phyloP scores from a whole-genome alignment of 2,113 vertebrate species.

The Hymenochirus boettgeri region DNA sequence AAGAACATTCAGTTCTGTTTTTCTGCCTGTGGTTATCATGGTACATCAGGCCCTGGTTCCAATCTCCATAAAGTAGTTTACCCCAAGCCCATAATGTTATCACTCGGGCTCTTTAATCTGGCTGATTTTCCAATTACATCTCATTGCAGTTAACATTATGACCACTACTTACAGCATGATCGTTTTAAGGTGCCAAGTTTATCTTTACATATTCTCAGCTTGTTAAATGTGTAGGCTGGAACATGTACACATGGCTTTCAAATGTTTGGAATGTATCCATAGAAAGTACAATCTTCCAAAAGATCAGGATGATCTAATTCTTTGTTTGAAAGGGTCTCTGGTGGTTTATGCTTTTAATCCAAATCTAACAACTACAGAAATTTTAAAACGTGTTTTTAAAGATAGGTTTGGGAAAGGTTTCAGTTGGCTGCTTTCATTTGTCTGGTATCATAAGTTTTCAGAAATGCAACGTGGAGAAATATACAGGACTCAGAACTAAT shows the following conservation, averaged over 20 bases:
- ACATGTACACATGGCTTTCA: not conserved
- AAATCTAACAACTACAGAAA: conserved; percentile 3
- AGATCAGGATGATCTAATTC: not conserved
- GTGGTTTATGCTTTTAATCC: conserved; percentile 2
- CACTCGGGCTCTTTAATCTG: not conserved
- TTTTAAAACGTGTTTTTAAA: not conserved
- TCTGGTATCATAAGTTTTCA: not conserved
- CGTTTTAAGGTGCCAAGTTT: not conserved
- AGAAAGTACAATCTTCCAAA: not conserved
- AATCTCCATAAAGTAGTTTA: not conserved
- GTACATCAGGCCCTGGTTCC: not conserved
- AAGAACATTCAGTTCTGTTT: conserved; percentile 25
- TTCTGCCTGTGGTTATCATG: conserved; percentile 5
- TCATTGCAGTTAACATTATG: conserved; percentile 3
- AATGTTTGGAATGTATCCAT: not conserved
- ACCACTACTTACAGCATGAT: not conserved
- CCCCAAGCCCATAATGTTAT: not conserved
- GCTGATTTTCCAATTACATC: not conserved
- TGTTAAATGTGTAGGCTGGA: not conserved
- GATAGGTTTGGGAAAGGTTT: conserved; percentile 1
- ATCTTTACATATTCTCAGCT: conserved; percentile 3
- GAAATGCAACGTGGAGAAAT: not conserved
- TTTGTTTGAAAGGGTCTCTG: not conserved
- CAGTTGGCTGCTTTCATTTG: not conserved
- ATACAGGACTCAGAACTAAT: not conserved